Percentiles rank a stretch among this genome's conserved stretches.
These are phyloP conservation scores for Timandra comae DNA, from an alignment of 2,888 invertebrate genomes.

Conservation along the genomic window DNA sequence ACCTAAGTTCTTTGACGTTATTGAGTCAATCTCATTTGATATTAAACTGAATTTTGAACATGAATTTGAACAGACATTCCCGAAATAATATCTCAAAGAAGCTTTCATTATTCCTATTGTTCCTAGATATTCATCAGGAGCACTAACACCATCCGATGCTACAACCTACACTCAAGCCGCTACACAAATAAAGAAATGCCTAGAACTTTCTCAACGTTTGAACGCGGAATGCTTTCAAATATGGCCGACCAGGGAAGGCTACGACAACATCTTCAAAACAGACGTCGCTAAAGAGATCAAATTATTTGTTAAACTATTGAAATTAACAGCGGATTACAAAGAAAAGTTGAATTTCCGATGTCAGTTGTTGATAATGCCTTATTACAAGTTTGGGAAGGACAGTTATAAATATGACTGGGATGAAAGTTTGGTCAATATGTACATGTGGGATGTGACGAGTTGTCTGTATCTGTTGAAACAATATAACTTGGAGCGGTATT, in stretches of 20 bases:
- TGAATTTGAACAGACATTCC: no score
- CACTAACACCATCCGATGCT: constrained; percentile 78
- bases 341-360: constrained; percentile 78
- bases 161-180: constrained; percentile 77
- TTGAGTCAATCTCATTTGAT: no score
- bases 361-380: constrained; percentile 76
- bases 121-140: constrained; percentile 77
- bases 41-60: no score
- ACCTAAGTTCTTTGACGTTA: no score
- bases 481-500: constrained; percentile 77
- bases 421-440: constrained; percentile 65
- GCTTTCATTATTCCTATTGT: no score
- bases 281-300: constrained; percentile 78
- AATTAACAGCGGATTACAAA: constrained; percentile 79
- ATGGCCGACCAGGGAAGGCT: constrained; percentile 79
- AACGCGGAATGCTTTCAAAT: constrained; percentile 79
- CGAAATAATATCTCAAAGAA: no score
- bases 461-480: constrained; percentile 78
- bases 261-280: constrained; percentile 75
- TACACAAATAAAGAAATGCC: constrained; percentile 77
- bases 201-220: constrained; percentile 78
- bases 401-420: constrained; percentile 25
- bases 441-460: constrained; percentile 80
- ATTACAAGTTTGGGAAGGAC: constrained; percentile 38
- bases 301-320: constrained; percentile 77